A percentile compares a stretch with the other conserved stretches of the same genome.
Conservation (phyloP, 1,140 invertebrate genomes). For the Helicoverpa armigera region DNA sequence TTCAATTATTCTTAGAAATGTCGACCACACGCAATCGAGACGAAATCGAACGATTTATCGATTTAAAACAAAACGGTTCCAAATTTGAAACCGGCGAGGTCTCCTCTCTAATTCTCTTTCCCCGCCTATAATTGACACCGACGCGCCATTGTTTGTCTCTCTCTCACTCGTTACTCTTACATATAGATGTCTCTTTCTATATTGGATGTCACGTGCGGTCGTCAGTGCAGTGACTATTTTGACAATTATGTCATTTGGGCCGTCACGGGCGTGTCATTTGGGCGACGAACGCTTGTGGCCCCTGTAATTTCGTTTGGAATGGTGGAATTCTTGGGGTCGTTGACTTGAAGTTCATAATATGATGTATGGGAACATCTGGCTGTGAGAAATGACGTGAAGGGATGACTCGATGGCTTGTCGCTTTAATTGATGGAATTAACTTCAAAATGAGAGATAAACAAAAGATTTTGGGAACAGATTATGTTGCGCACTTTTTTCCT, state of each 20-base stretch:
- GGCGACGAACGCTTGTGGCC: constrained; percentile 80
- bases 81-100: constrained; percentile 81
- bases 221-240: constrained; percentile 83
- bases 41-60: constrained; percentile 83
- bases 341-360: constrained; percentile 71
- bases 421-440: constrained; percentile 20
- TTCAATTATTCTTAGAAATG: constrained; percentile 81
- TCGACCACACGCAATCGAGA: constrained; percentile 83
- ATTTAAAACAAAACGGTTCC: constrained; percentile 83
- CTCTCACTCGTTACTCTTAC: constrained; percentile 42
- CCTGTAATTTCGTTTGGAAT: constrained; percentile 83
- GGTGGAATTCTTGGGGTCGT: constrained; percentile 78
- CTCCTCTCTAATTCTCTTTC: constrained; percentile 84
- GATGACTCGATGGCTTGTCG: constrained; percentile 10
- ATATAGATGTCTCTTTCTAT: constrained; percentile 65
- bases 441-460: background rate
- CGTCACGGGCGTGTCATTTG: constrained; percentile 84
- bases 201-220: constrained; percentile 81
- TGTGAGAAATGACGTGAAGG: constrained; percentile 54
- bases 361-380: constrained; percentile 79
- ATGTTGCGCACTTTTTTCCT: background rate
- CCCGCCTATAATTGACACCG: constrained; percentile 85
- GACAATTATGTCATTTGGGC: constrained; percentile 86
- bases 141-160: constrained; percentile 70
- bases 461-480: constrained; percentile 10